Evolutionary conservation across 2,113 vertebrate species (phyloP), one percentile per base, ranked within the genome.

Genomic region (Actinemys pallida): DNA sequence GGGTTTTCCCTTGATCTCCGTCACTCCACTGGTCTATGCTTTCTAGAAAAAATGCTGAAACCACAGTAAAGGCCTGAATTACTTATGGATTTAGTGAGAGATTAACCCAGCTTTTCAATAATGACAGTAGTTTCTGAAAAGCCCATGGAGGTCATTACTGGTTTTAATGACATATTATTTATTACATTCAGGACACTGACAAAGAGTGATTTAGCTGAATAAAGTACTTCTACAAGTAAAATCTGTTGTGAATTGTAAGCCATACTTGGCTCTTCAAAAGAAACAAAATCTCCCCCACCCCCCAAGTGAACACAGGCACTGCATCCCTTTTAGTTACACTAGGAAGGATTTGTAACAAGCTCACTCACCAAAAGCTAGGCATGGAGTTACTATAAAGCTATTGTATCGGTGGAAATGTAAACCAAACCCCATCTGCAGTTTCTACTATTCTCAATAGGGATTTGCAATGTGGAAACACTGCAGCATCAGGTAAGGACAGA

Each of bases 81-180:
- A 96, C 96, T 94, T 93, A 49, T 1, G 78, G 96, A 96, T 96
- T 96, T 96, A 96, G 80, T 24, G 27, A 96, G 20, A 96, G 93
- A 90, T 97, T 96, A 97, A 95, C 82, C 94, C 65, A 96, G 95
- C 93, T 97, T 94, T 97, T 54, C 97, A 94, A 84, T 72, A 96
- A 92, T 22, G 83, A 93, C 12, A 95, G 81, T 57, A 93, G 87
- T 92, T 96, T 94, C 92, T 94, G 85, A 88, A 92, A 95, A 96
- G 90, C 39, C 62, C 75, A 54, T 0, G 3, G 59, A 93, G 87
- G 90, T 79, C 95, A 91, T n/a, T 78, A 92, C 83, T 88, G 91
- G 62, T 56, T 96, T 94, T 94, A 95, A 94, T 54, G 57, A 90
- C 75, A 93, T 9, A 65, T 14, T 93, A 81, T 86, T 94, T 87